Evolutionary conservation across 2,113 vertebrate genomes (phyloP).

Genomic region (Prunella fulvescens): DNA sequence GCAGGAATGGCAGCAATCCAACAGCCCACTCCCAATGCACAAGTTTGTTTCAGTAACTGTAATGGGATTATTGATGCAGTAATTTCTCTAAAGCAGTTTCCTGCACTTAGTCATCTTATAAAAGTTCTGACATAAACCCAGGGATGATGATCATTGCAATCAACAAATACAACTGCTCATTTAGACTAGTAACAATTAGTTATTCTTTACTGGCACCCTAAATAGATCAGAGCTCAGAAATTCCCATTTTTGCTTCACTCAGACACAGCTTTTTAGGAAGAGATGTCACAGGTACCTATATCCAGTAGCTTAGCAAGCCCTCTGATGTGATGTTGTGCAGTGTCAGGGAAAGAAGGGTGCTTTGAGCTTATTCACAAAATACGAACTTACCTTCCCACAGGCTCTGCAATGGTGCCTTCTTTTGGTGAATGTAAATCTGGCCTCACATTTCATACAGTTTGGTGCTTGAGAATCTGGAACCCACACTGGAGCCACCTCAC

Average conservation of each 20-base stretch:
- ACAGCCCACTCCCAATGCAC: neutral
- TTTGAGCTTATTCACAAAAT: neutral
- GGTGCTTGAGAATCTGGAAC: constrained; percentile 97
- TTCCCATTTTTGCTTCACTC: neutral
- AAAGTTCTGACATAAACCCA: neutral
- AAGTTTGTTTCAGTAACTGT: neutral
- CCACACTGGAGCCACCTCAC: constrained; percentile 96
- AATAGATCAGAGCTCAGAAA: neutral
- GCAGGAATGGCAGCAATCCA: neutral
- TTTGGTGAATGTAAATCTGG: constrained; percentile 98
- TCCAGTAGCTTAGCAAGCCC: neutral
- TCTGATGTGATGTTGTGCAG: neutral
- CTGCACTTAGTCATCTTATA: neutral
- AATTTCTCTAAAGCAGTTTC: constrained; percentile 9
- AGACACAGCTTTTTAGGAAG: neutral
- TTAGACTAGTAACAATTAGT: neutral
- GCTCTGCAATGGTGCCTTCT: constrained; percentile 98
- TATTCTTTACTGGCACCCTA: neutral
- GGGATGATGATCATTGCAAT: neutral
- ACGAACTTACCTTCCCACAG: constrained; percentile 90
- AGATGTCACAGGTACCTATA: neutral
- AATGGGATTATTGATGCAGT: neutral
- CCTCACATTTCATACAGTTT: constrained; percentile 97
- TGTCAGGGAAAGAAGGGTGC: neutral
- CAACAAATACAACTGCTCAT: neutral